These are phyloP conservation scores for Triplophysa dalaica DNA, from an alignment of 2,113 vertebrate species.

Conservation along the genomic window DNA sequence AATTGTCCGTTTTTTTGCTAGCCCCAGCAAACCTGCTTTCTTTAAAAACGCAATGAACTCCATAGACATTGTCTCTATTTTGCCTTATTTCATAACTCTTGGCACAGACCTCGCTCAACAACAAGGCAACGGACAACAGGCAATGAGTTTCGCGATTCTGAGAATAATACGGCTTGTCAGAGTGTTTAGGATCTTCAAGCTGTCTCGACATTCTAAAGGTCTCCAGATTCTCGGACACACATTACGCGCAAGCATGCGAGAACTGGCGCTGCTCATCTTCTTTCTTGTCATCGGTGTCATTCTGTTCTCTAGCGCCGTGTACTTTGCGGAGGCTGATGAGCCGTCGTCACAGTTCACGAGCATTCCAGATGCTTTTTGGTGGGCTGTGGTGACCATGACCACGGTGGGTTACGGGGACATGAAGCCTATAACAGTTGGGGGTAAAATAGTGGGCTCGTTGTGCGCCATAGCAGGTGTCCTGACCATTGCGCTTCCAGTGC, in stretches of 20 bases:
- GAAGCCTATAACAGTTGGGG: conserved; percentile 98
- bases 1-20: conserved; percentile 92
- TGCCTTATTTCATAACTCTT: conserved; percentile 99
- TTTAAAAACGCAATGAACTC: conserved; percentile 99
- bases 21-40: conserved; percentile 93
- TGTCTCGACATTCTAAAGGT: conserved; percentile 96
- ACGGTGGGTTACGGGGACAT: conserved; percentile 99
- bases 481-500: conserved; percentile 97
- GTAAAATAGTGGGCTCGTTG: conserved; percentile 97
- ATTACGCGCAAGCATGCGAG: conserved; percentile 94
- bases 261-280: conserved; percentile 96
- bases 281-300: conserved; percentile 98
- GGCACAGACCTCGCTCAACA: conserved; percentile 94
- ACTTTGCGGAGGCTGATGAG: conserved; percentile 96
- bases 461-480: conserved; percentile 97
- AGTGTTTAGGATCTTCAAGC: conserved; percentile 98
- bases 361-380: conserved; percentile 99
- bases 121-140: conserved; percentile 87
- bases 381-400: conserved; percentile 99
- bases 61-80: conserved; percentile 98
- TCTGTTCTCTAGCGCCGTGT: conserved; percentile 98
- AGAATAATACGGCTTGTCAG: conserved; percentile 95
- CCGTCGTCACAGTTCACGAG: conserved; percentile 94
- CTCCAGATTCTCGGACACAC: conserved; percentile 98
- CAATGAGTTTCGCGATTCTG: conserved; percentile 98